Base-by-base conservation (phyloP, 2,888 invertebrate genomes). In the Entomobrya multifasciata region DNA sequence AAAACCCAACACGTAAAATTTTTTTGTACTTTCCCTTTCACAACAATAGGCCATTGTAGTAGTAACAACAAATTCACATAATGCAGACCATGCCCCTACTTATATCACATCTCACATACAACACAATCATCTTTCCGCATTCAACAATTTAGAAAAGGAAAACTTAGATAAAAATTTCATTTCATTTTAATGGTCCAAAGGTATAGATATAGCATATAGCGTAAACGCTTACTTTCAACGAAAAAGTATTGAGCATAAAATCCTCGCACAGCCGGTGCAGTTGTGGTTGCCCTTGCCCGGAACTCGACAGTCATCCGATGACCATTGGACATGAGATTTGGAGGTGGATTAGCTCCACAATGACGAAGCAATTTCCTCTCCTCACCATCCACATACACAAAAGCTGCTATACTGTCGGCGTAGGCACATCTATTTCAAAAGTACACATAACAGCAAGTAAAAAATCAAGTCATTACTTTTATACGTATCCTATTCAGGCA, bases 271-370 rank as follows among this genome's bases (percentile, higher is more conserved):
- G 95, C 91, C 96, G 95, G 55, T 27, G 82, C 72, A 10, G 86
- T 70, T 57, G 96, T 95, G 20, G 96, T 95, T 91, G 95, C 94
- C 82, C 95, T 94, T 74, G 97, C 96, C 88, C 95, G 94, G 92
- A 98, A 98, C 93, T 97, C 97, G 74, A 98, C 93, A 92, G 96
- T 95, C 92, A 99, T 94, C 91, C 96, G 94, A 76, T 96, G 96
- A 57, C 97, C 96, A 92, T 96, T 97, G 88, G 98, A 98, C 98
- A 99, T 98, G 89, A 98, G 94, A 86, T 97, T 97, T 90, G 96
- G 96, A 0, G 98, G 98, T 79, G 95, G 93, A 90, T 95, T 95
- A 55, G 94, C 94, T 10, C 97, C 98, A 92, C 99, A 99, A 92
- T 97, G 96, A 22, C 95, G 95, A 91, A 97, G 97, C 82, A 97